Conservation (phyloP, 2,797 vertebrate genomes). For the Hippocampus kuda region DNA sequence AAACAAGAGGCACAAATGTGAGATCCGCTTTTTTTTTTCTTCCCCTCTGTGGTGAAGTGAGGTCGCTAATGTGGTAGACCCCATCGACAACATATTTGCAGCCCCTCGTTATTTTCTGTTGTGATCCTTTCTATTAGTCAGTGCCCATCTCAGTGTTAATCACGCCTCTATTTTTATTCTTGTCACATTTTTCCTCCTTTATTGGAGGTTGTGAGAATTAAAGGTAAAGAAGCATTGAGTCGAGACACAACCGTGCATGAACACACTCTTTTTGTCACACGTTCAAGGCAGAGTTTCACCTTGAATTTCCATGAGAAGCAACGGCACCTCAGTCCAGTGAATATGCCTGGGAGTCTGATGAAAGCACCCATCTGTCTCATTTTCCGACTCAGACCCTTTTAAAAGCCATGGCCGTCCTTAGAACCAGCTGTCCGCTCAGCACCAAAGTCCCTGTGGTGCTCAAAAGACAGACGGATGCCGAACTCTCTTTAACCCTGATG, state of each 20-base stretch:
- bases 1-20: not conserved
- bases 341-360: conserved; percentile 10
- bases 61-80: conserved; percentile 39
- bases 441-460: conserved; percentile 15
- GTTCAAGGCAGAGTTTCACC: conserved; percentile 11
- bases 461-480: conserved; percentile 20
- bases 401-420: conserved; percentile 17
- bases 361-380: conserved; percentile 16
- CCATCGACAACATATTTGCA: conserved; percentile 28
- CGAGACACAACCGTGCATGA: not conserved
- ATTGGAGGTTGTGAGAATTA: not conserved
- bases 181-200: not conserved
- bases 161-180: not conserved
- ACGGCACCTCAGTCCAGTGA: conserved; percentile 11
- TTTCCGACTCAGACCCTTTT: conserved; percentile 22
- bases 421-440: conserved; percentile 33
- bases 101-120: conserved; percentile 22
- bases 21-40: conserved; percentile 12
- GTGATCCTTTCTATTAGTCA: conserved; percentile 31
- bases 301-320: conserved; percentile 24
- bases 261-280: not conserved
- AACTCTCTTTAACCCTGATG: conserved; percentile 7
- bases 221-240: not conserved
- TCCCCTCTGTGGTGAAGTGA: conserved; percentile 31
- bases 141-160: conserved; percentile 11